These are phyloP conservation scores for Brachyhypopomus gauderio DNA, from an alignment of 2,113 vertebrate genomes.

Conservation along the genomic window DNA sequence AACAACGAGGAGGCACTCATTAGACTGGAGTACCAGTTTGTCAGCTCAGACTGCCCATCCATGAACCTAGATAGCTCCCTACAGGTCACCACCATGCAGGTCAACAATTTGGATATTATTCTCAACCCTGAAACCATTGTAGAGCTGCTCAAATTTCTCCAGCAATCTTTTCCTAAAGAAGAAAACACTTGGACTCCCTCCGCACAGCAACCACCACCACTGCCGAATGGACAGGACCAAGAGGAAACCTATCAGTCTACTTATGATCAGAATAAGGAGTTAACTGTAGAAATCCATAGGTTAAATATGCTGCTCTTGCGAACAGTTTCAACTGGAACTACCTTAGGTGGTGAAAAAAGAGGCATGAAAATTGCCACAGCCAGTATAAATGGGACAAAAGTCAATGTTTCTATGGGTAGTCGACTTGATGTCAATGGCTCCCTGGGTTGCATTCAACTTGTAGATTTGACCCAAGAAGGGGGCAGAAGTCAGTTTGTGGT, in stretches of 20 bases:
- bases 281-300: slow-evolving; percentile 94
- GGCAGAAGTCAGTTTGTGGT: slow-evolving; percentile 88
- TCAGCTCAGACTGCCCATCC: slow-evolving; percentile 93
- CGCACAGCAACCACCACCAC: slow-evolving; percentile 71
- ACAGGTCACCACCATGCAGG: slow-evolving; percentile 90
- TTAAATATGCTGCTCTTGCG: slow-evolving; percentile 91
- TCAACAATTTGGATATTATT: slow-evolving; percentile 97
- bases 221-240: slow-evolving; percentile 69
- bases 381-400: slow-evolving; percentile 91
- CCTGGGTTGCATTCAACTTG: slow-evolving; percentile 89
- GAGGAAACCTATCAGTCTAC: slow-evolving; percentile 84
- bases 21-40: slow-evolving; percentile 95
- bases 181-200: slow-evolving; percentile 77
- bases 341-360: slow-evolving; percentile 83
- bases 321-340: slow-evolving; percentile 78
- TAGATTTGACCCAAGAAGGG: slow-evolving; percentile 89
- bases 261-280: slow-evolving; percentile 88
- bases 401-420: slow-evolving; percentile 90
- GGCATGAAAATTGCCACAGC: slow-evolving; percentile 96
- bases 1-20: slow-evolving; percentile 92
- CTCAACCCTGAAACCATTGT: slow-evolving; percentile 98
- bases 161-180: slow-evolving; percentile 95
- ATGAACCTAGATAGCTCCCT: slow-evolving; percentile 94
- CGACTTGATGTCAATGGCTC: slow-evolving; percentile 87
- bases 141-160: slow-evolving; percentile 92